Conservation (phyloP, 2,888 invertebrate species). For the Phengaris alcon region DNA sequence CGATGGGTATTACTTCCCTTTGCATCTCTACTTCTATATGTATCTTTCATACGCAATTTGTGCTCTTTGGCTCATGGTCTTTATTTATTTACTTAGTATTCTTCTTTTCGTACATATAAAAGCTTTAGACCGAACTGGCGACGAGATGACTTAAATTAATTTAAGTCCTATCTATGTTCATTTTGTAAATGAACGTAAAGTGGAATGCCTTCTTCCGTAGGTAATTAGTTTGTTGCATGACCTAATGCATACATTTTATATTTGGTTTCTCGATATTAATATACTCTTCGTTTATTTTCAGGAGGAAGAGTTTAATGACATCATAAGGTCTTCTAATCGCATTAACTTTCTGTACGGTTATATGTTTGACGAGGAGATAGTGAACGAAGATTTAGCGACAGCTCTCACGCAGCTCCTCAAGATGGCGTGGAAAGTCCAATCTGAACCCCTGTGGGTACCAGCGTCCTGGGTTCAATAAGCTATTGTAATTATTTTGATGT, state of each 20-base stretch:
- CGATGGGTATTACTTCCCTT: background rate
- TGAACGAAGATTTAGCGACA: slow-evolving; percentile 92
- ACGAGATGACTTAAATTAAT: slow-evolving; percentile 28
- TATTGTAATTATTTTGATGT: slow-evolving; percentile 8
- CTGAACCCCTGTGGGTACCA: slow-evolving; percentile 97
- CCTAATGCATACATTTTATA: background rate
- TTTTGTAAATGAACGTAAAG: slow-evolving; percentile 14
- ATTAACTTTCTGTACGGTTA: slow-evolving; percentile 96
- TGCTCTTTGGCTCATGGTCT: background rate
- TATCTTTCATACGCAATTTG: background rate
- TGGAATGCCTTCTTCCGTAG: slow-evolving; percentile 19
- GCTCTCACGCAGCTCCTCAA: slow-evolving; percentile 92
- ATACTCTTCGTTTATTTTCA: slow-evolving; percentile 59
- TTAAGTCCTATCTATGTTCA: background rate
- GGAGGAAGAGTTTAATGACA: slow-evolving; percentile 95
- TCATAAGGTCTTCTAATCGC: slow-evolving; percentile 89
- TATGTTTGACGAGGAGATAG: slow-evolving; percentile 94
- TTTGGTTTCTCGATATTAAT: background rate
- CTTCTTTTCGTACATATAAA: background rate
- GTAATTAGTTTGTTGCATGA: background rate
- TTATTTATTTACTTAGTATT: background rate
- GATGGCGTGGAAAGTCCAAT: slow-evolving; percentile 90
- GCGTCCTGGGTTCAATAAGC: slow-evolving; percentile 93
- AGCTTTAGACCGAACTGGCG: slow-evolving; percentile 4
- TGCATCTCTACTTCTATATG: background rate